Percentiles rank a stretch among this genome's conserved stretches.
Evolutionary conservation across 2,888 invertebrate species (phyloP).

Genomic region (Parascotia fuliginaria): DNA sequence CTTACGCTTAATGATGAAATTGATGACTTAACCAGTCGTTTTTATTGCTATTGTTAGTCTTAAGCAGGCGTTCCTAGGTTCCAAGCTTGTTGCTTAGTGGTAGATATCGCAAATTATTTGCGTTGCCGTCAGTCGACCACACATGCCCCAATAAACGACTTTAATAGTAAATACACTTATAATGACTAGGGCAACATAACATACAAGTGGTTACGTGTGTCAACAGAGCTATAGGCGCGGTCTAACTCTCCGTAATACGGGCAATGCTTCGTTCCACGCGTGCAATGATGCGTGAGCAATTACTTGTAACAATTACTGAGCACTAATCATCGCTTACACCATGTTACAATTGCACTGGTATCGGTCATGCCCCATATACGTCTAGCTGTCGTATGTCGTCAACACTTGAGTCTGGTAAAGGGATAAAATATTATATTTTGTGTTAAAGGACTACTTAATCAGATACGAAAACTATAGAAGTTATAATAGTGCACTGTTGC

Average conservation of each 20-base stretch:
- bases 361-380: constrained; percentile 29
- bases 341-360: constrained; percentile 44
- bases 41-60: too few species aligned
- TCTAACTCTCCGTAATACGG: constrained; percentile 13
- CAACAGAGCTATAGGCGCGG: constrained; percentile 16
- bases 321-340: constrained; percentile 33
- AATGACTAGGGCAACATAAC: constrained; percentile 6
- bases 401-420: too few species aligned
- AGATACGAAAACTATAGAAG: too few species aligned
- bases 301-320: constrained; percentile 29
- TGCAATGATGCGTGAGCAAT: constrained; percentile 27
- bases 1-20: too few species aligned
- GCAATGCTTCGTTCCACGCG: constrained; percentile 1
- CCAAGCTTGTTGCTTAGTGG: too few species aligned
- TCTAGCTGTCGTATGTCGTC: background rate
- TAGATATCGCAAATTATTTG: too few species aligned
- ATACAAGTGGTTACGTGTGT: constrained; percentile 7
- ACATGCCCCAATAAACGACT: background rate
- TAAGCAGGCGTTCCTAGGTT: too few species aligned
- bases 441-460: too few species aligned
- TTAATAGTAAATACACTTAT: background rate
- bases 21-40: too few species aligned
- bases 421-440: too few species aligned
- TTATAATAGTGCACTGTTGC: too few species aligned
- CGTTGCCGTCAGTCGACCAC: too few species aligned